Evolutionary conservation across 2,888 invertebrate genomes (phyloP).

Genomic region (Drosophila prolongata): DNA sequence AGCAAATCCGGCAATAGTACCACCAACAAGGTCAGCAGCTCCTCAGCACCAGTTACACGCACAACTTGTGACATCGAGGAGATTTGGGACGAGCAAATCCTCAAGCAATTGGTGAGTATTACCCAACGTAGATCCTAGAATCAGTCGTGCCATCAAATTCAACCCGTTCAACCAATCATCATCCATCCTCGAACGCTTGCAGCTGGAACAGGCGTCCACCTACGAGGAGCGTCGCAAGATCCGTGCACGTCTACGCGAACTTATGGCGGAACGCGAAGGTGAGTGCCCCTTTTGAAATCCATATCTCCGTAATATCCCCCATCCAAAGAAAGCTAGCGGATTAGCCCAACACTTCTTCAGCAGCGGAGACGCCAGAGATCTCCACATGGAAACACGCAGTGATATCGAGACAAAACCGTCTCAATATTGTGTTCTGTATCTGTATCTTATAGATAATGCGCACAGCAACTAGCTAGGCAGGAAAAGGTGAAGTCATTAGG

Average conservation of each 20-base stretch:
- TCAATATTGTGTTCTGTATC: slow-evolving; percentile 65
- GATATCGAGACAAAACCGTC: slow-evolving; percentile 2
- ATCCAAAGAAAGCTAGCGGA: slow-evolving; percentile 4
- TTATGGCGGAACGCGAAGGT: slow-evolving; percentile 96
- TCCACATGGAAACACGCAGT: slow-evolving; percentile 3
- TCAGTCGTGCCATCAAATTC: not conserved
- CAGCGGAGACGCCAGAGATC: slow-evolving; percentile 4
- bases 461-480: slow-evolving; percentile 60
- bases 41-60: slow-evolving; percentile 85
- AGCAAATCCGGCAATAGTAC: slow-evolving; percentile 79
- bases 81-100: slow-evolving; percentile 91
- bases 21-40: slow-evolving; percentile 71
- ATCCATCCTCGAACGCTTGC: slow-evolving; percentile 37
- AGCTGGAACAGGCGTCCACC: slow-evolving; percentile 93
- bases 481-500: slow-evolving; percentile 15
- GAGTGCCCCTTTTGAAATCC: slow-evolving; percentile 54
- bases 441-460: slow-evolving; percentile 75
- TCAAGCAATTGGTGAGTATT: slow-evolving; percentile 88
- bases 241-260: slow-evolving; percentile 91
- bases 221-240: slow-evolving; percentile 94
- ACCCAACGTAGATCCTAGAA: not conserved
- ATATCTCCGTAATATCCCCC: not conserved
- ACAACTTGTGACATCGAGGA: slow-evolving; percentile 88
- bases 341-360: not conserved
- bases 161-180: not conserved